Evolutionary conservation across 2,888 invertebrate genomes (phyloP), one percentile per base, ranked within the genome.

Genomic region (Trichogramma dendrolimi): DNA sequence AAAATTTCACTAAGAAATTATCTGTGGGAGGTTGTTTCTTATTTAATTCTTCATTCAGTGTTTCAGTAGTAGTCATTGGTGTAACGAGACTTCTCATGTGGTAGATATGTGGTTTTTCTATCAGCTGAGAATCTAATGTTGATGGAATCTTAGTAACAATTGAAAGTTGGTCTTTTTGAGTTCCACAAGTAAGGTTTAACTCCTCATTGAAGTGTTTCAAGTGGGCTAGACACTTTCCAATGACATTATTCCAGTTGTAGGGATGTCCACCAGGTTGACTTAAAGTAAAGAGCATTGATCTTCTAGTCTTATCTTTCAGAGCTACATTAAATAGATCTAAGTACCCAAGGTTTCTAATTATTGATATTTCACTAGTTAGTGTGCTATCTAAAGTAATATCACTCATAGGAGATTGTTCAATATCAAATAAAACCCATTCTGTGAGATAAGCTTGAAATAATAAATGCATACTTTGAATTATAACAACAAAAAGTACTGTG

Each of bases 211-310:
- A 91, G 49, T 83, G 82, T 65, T 84, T 85, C 4, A 93, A 82
- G 0, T 87, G 80, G 43, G 77, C 77, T 7, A 91, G 75, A 73
- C 88, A 86, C 69, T 85, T 85, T 62, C 85, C 84, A 52, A 86
- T 75, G 7, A 94, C 76, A 67, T 84, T 84, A 71, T 88, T 91
- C 94, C 94, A 94, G 72, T 91, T 92, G 72, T 91, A 88, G 0
- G 94, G 92, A 78, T 93, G 93, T 42, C 92, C 92, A 27, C 93
- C 92, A 40, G 92, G 92, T 72, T 88, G 86, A 42, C 91, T 91
- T 0, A 92, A 80, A 10, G 85, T 83, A 73, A 89, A 94, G 49
- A 94, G 81, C 61, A 85, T 80, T 68, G 81, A 77, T 54, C 93
- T 83, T 69, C 91, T 82, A 0, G 67, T 55, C 38, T 80, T 74